phyloP scores from a whole-genome alignment of 2,113 vertebrate species.

The Manacus vitellinus region DNA sequence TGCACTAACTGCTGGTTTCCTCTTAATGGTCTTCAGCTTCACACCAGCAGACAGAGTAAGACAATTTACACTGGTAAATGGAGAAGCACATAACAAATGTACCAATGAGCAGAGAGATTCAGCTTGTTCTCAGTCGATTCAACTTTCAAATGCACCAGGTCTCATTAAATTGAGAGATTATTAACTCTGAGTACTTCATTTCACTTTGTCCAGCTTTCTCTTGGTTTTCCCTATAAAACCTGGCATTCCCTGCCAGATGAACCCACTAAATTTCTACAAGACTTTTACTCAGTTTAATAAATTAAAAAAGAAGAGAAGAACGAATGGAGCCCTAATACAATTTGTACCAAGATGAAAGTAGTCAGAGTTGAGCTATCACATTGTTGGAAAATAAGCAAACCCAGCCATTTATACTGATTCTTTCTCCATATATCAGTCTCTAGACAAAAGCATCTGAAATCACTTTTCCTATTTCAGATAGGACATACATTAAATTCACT shows the following conservation, averaged over 20 bases:
- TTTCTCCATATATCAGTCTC: not conserved
- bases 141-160: not conserved
- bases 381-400: constrained; percentile 11
- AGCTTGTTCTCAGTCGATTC: not conserved
- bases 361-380: not conserved
- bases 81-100: not conserved
- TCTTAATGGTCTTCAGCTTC: not conserved
- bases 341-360: not conserved
- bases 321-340: not conserved
- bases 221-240: not conserved
- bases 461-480: not conserved
- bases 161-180: not conserved
- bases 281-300: not conserved
- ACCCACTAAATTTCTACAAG: not conserved
- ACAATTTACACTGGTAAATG: not conserved
- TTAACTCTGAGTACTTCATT: not conserved
- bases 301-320: not conserved
- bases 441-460: not conserved
- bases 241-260: not conserved
- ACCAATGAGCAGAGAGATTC: not conserved
- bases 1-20: not conserved
- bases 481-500: not conserved
- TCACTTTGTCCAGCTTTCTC: not conserved
- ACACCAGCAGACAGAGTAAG: not conserved
- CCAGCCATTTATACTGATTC: not conserved